phyloP scores from a whole-genome alignment of 1,140 invertebrate genomes.

The Eueides isabella region DNA sequence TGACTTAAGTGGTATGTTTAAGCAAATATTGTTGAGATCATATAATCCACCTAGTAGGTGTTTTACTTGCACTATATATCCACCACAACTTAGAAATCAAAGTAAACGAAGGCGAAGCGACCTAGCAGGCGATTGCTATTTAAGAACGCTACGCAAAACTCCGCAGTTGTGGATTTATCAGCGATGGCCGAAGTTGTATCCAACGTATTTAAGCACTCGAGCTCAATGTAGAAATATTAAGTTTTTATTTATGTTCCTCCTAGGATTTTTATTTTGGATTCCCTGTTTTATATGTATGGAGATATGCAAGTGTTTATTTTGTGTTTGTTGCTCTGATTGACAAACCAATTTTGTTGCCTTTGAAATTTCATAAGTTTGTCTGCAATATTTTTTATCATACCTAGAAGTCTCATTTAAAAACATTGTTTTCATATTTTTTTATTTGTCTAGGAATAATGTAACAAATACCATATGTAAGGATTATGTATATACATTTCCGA shows the following conservation, averaged over 20 bases:
- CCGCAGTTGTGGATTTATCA: conserved; percentile 49
- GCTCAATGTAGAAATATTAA: conserved; percentile 41
- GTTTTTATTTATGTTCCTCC: conserved; percentile 37
- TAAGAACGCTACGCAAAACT: conserved; percentile 47
- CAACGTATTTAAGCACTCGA: conserved; percentile 40
- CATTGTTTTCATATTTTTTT: too few relatives aligned
- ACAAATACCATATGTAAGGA: too few relatives aligned
- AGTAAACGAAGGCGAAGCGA: conserved; percentile 11
- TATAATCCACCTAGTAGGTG: background rate
- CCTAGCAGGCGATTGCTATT: conserved; percentile 48
- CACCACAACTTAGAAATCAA: background rate
- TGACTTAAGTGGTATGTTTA: conserved; percentile 30
- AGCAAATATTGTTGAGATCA: conserved; percentile 29
- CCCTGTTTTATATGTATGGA: conserved; percentile 49
- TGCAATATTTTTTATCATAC: too few relatives aligned
- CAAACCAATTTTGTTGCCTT: background rate
- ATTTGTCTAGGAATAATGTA: too few relatives aligned
- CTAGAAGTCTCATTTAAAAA: too few relatives aligned
- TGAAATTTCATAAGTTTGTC: background rate
- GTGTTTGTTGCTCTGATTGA: conserved; percentile 46
- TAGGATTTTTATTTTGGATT: conserved; percentile 48
- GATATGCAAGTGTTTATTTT: conserved; percentile 50
- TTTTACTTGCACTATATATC: background rate
- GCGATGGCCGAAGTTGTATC: conserved; percentile 49
- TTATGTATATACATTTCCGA: too few relatives aligned